Base-by-base conservation (phyloP, 2,888 invertebrate species). In the Scaptodrosophila latifasciaeformis region DNA sequence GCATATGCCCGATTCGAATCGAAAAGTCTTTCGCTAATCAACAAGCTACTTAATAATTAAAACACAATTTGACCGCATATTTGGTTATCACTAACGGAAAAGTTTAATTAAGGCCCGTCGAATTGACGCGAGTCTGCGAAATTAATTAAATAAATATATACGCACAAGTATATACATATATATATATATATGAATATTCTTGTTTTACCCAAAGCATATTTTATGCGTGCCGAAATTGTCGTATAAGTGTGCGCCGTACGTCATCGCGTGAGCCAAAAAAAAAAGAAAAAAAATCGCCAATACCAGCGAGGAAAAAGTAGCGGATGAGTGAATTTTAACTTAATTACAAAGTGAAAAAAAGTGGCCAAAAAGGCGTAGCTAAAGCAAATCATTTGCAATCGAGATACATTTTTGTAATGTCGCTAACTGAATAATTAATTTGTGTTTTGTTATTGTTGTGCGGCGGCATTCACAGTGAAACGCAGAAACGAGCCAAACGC, bases 391-490 rank as follows among this genome's bases (percentile, higher is more conserved):
- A 6, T 12, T 12, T 30, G 47, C 54, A 61, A 69, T 71, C 59
- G 58, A 71, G 72, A 57, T 75, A 77, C 62, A 74, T 62, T 64
- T 31, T 59, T 31, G 52, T 30, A 17, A 17, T 17, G 17, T 18
- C 59, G 56, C 54, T 57, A 47, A 55, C 65, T 64, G 61, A 52
- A 69, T 64, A 71, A 71, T 78, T 66, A 67, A 76, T 62, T 71
- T 76, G 72, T n/a, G n/a, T n/a, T n/a, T n/a, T n/a, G n/a, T n/a
- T n/a, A n/a, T 79, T 74, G 63, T 70, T 77, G 65, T 74, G 35
- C 27, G 24, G 57, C 67, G 61, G 49, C 66, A 75, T 59, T 71
- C 59, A 59, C 75, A 65, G 54, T 51, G 62, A 67, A 62, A 49
- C 67, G 62, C 47, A 52, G 3, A 19, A 51, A 67, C n/a, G n/a